A percentile compares a stretch with the other conserved stretches of the same genome.
Conservation (phyloP, 2,888 invertebrate species). For the Diloba caeruleocephala region DNA sequence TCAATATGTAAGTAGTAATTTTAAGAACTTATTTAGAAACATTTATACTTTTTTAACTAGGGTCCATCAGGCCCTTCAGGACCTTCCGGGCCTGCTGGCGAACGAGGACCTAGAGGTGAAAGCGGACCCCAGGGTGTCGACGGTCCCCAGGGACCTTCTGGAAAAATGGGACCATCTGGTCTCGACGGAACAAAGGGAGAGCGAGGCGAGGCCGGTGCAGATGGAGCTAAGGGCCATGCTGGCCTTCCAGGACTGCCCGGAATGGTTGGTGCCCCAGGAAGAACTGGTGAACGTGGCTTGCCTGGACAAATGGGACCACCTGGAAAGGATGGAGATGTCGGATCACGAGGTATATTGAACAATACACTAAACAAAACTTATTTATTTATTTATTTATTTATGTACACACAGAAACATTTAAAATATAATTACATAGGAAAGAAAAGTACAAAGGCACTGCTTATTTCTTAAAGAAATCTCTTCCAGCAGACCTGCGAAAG, state of each 20-base stretch:
- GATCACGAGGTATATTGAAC: conserved; percentile 89
- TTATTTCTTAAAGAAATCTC: too few relatives aligned
- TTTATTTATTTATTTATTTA: too few relatives aligned
- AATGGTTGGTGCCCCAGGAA: conserved; percentile 91
- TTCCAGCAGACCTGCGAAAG: too few relatives aligned
- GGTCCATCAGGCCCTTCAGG: conserved; percentile 91
- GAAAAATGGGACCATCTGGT: conserved; percentile 94
- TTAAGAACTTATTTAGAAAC: too few relatives aligned
- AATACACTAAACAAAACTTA: too few relatives aligned
- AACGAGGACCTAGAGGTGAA: conserved; percentile 92
- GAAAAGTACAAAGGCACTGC: too few relatives aligned
- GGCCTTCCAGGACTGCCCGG: conserved; percentile 96
- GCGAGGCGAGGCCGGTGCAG: conserved; percentile 90
- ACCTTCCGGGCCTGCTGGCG: conserved; percentile 91
- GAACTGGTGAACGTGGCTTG: conserved; percentile 92
- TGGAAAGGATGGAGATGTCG: conserved; percentile 93
- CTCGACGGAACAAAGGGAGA: conserved; percentile 92
- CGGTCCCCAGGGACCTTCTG: conserved; percentile 93
- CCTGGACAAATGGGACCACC: conserved; percentile 91
- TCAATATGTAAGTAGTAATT: too few relatives aligned
- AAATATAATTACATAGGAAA: too few relatives aligned
- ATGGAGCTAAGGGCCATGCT: conserved; percentile 94
- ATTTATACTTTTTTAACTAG: conserved; percentile 67
- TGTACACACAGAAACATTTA: too few relatives aligned
- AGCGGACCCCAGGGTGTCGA: conserved; percentile 93